Percentiles rank a stretch among this genome's conserved stretches.
These are phyloP conservation scores for Sebastes kiyomatsui DNA, from an alignment of 2,797 vertebrate species.

Conservation along the genomic window DNA sequence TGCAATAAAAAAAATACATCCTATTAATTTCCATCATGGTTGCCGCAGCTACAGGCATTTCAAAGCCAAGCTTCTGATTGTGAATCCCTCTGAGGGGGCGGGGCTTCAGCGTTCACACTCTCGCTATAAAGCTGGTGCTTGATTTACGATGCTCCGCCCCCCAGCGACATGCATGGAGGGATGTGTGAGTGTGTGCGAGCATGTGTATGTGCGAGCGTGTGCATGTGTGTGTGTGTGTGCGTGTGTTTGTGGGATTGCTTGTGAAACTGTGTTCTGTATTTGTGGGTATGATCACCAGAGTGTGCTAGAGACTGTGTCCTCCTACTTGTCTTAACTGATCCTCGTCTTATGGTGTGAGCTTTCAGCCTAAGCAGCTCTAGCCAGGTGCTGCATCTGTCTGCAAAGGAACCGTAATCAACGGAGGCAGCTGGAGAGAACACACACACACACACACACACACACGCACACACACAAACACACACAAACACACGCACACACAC, in stretches of 20 bases:
- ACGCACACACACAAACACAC: background rate
- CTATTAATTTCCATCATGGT: slow-evolving; percentile 15
- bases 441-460: slow-evolving; percentile 30
- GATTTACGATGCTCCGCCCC: slow-evolving; percentile 80
- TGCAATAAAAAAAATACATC: background rate
- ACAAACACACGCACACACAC: background rate
- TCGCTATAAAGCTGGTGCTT: slow-evolving; percentile 71
- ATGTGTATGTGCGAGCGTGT: slow-evolving; percentile 50
- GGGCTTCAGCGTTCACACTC: slow-evolving; percentile 88
- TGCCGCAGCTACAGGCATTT: slow-evolving; percentile 40
- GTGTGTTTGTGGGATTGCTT: slow-evolving; percentile 9
- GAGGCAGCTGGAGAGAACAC: slow-evolving; percentile 94
- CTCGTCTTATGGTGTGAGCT: slow-evolving; percentile 99
- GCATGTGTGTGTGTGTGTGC: slow-evolving; percentile 3
- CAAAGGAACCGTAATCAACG: slow-evolving; percentile 99
- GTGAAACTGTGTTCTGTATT: slow-evolving; percentile 75
- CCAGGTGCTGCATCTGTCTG: slow-evolving; percentile 99
- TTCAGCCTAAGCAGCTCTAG: slow-evolving; percentile 99
- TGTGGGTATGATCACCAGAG: slow-evolving; percentile 90
- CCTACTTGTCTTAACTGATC: slow-evolving; percentile 99
- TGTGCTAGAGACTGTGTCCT: slow-evolving; percentile 92
- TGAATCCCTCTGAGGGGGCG: slow-evolving; percentile 66
- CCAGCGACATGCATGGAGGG: slow-evolving; percentile 82
- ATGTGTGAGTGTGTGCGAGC: slow-evolving; percentile 67
- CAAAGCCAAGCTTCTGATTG: slow-evolving; percentile 56